phyloP scores from a whole-genome alignment of 2,797 vertebrate genomes.

The Urosaurus nigricauda region DNA sequence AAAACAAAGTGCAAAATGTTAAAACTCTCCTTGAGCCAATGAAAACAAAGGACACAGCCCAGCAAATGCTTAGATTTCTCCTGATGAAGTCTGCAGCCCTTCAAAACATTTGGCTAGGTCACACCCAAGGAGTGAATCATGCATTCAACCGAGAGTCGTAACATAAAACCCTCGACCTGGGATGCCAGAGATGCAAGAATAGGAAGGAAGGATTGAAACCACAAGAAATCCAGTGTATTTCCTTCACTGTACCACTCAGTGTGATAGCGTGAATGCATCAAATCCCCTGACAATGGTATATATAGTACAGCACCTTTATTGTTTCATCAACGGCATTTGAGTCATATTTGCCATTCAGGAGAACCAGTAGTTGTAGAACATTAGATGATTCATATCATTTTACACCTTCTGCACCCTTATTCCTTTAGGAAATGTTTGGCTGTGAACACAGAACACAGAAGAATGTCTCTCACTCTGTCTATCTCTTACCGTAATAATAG shows the following conservation, averaged over 20 bases:
- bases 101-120: background rate
- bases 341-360: constrained; percentile 20
- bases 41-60: background rate
- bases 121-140: background rate
- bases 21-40: background rate
- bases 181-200: background rate
- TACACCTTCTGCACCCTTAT: constrained; percentile 34
- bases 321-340: background rate
- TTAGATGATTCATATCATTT: constrained; percentile 30
- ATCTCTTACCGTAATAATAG: constrained; percentile 42
- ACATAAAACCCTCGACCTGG: background rate
- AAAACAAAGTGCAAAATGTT: background rate
- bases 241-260: background rate
- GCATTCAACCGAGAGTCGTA: background rate
- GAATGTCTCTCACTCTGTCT: constrained; percentile 40
- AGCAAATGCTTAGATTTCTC: background rate
- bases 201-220: background rate
- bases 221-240: background rate
- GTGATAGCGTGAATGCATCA: constrained; percentile 6
- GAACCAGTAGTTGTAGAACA: constrained; percentile 15
- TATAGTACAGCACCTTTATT: constrained; percentile 39
- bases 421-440: constrained; percentile 46
- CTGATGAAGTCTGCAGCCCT: background rate
- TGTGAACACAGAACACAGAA: constrained; percentile 43
- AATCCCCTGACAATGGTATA: background rate